Percentiles rank a stretch among this genome's conserved stretches.
Evolutionary conservation across 2,113 vertebrate genomes (phyloP).

Genomic region (Amblyopsis rosae): DNA sequence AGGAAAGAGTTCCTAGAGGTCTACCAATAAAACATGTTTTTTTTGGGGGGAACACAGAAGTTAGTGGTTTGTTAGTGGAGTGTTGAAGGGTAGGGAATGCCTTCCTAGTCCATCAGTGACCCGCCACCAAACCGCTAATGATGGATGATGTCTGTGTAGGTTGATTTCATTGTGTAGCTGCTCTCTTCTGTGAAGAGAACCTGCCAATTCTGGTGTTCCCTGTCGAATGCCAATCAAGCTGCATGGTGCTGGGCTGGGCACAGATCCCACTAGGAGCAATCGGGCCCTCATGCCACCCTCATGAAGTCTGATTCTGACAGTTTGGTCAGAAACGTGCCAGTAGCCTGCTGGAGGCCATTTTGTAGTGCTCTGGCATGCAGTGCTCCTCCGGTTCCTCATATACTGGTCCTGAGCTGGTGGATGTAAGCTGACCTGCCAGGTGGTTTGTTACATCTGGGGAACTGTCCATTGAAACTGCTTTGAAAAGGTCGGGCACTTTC

Average conservation of each 20-base stretch:
- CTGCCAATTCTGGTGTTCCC: constrained; percentile 7
- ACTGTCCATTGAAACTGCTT: no score
- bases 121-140: background rate
- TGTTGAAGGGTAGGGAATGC: no score
- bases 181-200: background rate
- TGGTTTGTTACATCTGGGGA: no score
- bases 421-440: no score
- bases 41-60: no score
- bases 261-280: background rate
- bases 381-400: background rate
- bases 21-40: no score
- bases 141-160: background rate
- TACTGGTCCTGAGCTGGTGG: background rate
- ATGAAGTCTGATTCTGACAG: constrained; percentile 10
- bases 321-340: background rate
- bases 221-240: constrained; percentile 1
- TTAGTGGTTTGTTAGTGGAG: no score
- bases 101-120: no score
- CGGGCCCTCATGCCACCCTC: constrained; percentile 8
- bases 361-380: no score
- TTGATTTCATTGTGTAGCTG: no score
- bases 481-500: no score
- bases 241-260: background rate
- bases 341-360: background rate
- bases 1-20: no score